Percentiles rank a stretch among this genome's conserved stretches.
Conservation (phyloP, 2,113 vertebrate species). For the Hystrix cristata region DNA sequence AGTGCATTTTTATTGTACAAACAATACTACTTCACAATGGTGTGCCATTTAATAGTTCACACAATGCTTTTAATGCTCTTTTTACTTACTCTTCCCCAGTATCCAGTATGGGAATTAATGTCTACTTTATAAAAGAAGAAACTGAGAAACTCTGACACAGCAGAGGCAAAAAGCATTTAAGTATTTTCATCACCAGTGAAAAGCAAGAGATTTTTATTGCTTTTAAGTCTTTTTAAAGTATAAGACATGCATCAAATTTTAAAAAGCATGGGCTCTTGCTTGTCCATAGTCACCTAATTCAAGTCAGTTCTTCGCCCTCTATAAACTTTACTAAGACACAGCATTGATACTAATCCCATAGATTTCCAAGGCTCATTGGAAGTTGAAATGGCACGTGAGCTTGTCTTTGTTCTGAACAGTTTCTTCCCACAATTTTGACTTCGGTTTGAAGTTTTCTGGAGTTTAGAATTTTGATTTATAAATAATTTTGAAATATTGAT, state of each 20-base stretch:
- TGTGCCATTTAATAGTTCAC: slow-evolving; percentile 33
- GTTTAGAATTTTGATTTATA: slow-evolving; percentile 36
- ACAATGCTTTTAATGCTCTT: slow-evolving; percentile 50
- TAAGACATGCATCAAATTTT: background rate
- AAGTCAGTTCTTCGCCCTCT: background rate
- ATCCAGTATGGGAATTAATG: slow-evolving; percentile 19
- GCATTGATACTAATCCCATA: background rate
- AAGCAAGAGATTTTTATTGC: slow-evolving; percentile 48
- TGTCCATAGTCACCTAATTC: background rate
- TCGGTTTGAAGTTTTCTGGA: slow-evolving; percentile 57
- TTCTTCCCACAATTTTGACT: slow-evolving; percentile 46
- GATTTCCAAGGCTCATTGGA: background rate
- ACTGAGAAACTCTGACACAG: background rate
- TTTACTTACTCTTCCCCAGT: slow-evolving; percentile 45
- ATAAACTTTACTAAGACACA: slow-evolving; percentile 56
- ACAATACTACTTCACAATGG: slow-evolving; percentile 51
- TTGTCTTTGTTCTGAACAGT: background rate
- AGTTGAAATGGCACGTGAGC: background rate
- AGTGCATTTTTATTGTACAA: slow-evolving; percentile 11
- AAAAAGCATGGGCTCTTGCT: slow-evolving; percentile 13
- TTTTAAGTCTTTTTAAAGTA: slow-evolving; percentile 25
- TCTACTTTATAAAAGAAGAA: slow-evolving; percentile 50
- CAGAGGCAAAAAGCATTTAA: background rate
- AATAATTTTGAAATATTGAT: slow-evolving; percentile 38
- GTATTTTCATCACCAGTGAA: slow-evolving; percentile 40